These are phyloP conservation scores for Brachycybe producta DNA, from an alignment of 2,888 invertebrate genomes.

Conservation along the genomic window DNA sequence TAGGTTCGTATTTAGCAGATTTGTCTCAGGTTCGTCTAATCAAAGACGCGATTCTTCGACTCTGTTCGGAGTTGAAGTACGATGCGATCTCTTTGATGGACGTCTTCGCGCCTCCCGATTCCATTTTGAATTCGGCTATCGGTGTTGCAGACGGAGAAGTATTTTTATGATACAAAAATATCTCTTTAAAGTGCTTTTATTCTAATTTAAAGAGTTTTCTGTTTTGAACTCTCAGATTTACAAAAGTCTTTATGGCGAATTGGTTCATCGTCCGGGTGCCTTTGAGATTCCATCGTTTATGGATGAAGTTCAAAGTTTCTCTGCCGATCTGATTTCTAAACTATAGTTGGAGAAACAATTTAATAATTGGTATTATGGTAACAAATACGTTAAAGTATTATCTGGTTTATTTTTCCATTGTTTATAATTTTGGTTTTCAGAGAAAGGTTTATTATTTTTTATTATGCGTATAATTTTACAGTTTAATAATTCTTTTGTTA, in stretches of 20 bases:
- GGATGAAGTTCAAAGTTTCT: constrained; percentile 39
- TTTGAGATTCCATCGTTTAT: constrained; percentile 62
- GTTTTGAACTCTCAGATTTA: constrained; percentile 45
- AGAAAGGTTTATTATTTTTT: too few species aligned
- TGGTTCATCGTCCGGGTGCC: constrained; percentile 50
- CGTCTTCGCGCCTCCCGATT: constrained; percentile 77
- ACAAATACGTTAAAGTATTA: too few species aligned
- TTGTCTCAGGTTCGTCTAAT: too few species aligned
- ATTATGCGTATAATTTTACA: too few species aligned
- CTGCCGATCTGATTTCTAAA: not conserved
- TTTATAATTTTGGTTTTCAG: too few species aligned
- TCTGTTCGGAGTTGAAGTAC: constrained; percentile 56
- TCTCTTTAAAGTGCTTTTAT: not conserved
- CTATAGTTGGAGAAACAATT: too few species aligned
- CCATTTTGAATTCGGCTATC: constrained; percentile 71
- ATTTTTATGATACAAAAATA: constrained; percentile 13
- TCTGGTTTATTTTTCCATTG: too few species aligned
- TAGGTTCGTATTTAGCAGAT: too few species aligned
- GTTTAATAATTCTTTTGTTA: too few species aligned
- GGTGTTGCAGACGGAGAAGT: constrained; percentile 76
- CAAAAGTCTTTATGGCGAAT: constrained; percentile 52
- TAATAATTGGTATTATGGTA: too few species aligned
- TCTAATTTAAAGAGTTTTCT: constrained; percentile 2
- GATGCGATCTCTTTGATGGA: constrained; percentile 68
- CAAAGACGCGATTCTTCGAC: constrained; percentile 50